Percentiles rank a stretch among this genome's conserved stretches.
phyloP scores from a whole-genome alignment of 2,888 invertebrate genomes.

The Dione juno region DNA sequence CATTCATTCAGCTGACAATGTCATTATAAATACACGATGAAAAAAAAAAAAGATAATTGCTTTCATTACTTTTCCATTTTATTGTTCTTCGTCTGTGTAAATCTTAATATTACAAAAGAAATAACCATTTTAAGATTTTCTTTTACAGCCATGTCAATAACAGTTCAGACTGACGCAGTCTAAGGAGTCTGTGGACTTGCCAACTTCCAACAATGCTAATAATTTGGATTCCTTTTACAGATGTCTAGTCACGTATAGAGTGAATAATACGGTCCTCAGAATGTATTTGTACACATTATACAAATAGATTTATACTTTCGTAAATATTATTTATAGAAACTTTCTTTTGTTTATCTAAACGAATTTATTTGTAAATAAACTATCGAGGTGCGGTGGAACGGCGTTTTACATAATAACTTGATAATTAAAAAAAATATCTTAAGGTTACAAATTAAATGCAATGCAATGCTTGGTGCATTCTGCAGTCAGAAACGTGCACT shows the following conservation, averaged over 20 bases:
- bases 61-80: not conserved
- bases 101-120: not conserved
- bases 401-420: too few species aligned
- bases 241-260: slow-evolving; percentile 13
- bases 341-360: too few species aligned
- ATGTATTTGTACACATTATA: not conserved
- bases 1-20: too few species aligned
- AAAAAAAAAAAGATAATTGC: too few species aligned
- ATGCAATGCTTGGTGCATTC: too few species aligned
- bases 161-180: slow-evolving; percentile 13
- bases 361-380: too few species aligned
- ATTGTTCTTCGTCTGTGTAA: not conserved
- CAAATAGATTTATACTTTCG: not conserved
- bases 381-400: too few species aligned
- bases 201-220: slow-evolving; percentile 32
- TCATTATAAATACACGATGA: too few species aligned
- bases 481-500: too few species aligned
- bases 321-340: too few species aligned
- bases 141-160: slow-evolving; percentile 2
- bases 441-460: too few species aligned
- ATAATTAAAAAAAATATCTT: too few species aligned
- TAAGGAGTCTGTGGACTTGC: slow-evolving; percentile 26
- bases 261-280: slow-evolving; percentile 3
- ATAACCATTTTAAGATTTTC: not conserved
- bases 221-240: slow-evolving; percentile 10